Percentiles rank a stretch among this genome's conserved stretches.
Conservation (phyloP, 2,888 invertebrate genomes). For the Camptogramma bilineatum region DNA sequence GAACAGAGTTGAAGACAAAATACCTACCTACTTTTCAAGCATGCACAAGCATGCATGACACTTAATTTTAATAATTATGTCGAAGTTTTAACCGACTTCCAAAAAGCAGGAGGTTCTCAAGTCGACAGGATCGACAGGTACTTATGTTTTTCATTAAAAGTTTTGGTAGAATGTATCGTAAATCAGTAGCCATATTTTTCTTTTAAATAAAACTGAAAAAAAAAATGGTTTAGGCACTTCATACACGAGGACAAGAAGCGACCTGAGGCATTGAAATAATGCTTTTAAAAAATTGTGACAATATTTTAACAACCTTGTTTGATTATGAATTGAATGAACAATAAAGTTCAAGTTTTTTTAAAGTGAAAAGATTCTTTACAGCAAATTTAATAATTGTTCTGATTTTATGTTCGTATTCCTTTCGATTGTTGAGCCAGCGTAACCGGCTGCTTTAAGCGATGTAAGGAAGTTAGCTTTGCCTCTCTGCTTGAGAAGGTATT, state of each 20-base stretch:
- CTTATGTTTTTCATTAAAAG: no score
- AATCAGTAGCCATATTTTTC: background rate
- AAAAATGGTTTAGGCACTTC: background rate
- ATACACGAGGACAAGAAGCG: background rate
- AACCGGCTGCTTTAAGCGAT: constrained; percentile 22
- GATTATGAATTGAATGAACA: background rate
- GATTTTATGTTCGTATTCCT: background rate
- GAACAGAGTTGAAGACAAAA: no score
- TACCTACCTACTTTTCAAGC: no score
- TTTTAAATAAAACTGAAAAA: background rate
- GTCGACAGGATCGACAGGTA: no score
- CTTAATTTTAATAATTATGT: no score
- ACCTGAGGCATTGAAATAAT: background rate
- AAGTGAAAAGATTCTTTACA: background rate
- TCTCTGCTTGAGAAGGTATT: constrained; percentile 50
- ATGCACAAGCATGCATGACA: no score
- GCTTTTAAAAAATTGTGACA: background rate
- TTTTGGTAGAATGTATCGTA: constrained; percentile 3
- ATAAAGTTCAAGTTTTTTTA: background rate
- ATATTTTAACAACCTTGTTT: background rate
- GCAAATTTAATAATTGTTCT: background rate
- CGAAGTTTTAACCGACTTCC: no score
- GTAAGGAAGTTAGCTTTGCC: constrained; percentile 25
- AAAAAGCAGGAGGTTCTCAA: no score
- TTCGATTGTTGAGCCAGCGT: constrained; percentile 5